Conservation (phyloP, 2,888 invertebrate species). For the Proisotoma minuta region DNA sequence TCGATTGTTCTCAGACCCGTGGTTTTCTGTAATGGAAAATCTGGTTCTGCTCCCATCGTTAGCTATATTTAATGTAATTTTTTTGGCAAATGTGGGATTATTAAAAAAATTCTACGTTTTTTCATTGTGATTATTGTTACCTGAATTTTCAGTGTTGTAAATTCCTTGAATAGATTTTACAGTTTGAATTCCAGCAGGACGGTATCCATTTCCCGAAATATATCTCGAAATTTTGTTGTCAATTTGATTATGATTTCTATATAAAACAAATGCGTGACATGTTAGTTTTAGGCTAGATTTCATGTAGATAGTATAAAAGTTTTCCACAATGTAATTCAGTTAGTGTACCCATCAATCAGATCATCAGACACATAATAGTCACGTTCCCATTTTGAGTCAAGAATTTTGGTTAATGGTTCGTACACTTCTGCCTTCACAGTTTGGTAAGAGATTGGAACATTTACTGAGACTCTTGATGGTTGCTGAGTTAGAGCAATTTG, state of each 20-base stretch:
- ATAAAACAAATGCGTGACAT: too few species aligned
- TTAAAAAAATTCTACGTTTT: not conserved
- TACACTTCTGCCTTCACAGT: conserved; percentile 45
- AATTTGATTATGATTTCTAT: conserved; percentile 42
- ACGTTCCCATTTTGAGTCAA: conserved; percentile 41
- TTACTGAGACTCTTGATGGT: conserved; percentile 40
- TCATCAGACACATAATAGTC: conserved; percentile 38
- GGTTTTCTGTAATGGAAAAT: not conserved
- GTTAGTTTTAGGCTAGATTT: too few species aligned
- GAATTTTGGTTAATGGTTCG: conserved; percentile 41
- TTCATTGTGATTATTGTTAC: not conserved
- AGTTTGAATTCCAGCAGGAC: not conserved
- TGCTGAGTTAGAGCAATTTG: conserved; percentile 43
- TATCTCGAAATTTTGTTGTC: conserved; percentile 39
- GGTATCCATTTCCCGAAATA: conserved; percentile 39
- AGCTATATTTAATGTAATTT: not conserved
- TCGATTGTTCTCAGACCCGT: not conserved
- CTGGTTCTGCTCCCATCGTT: not conserved
- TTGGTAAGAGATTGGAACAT: conserved; percentile 41
- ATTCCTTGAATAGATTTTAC: not conserved
- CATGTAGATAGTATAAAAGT: not conserved
- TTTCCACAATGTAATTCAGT: not conserved
- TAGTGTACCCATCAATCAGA: conserved; percentile 38
- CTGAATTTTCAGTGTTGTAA: not conserved
- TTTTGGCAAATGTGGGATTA: not conserved